These are phyloP conservation scores for Ailuropoda melanoleuca DNA, from an alignment of 2,113 vertebrate species.

Conservation along the genomic window DNA sequence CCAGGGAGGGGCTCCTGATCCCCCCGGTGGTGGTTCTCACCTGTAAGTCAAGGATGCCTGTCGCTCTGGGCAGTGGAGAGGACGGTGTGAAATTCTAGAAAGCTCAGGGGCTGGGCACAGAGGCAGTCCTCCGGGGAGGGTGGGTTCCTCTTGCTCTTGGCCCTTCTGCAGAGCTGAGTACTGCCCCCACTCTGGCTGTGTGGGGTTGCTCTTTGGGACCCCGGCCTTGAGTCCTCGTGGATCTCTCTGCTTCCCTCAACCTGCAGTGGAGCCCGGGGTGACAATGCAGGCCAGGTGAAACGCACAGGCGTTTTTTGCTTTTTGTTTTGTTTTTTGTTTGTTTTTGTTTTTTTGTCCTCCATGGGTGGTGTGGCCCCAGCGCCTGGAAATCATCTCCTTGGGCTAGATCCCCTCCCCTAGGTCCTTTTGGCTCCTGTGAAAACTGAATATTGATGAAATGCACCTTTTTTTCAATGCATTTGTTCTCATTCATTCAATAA, in stretches of 20 bases:
- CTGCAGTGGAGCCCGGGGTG: neutral
- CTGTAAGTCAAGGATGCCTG: neutral
- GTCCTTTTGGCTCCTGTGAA: neutral
- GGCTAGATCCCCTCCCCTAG: neutral
- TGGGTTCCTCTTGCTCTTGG: neutral
- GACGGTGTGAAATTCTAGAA: neutral
- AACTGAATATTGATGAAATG: neutral
- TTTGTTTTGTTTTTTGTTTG: neutral
- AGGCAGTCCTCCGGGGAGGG: neutral
- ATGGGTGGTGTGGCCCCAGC: neutral
- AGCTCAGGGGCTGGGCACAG: neutral
- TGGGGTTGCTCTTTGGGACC: neutral
- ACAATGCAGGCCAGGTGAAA: neutral
- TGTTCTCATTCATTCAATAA: neutral
- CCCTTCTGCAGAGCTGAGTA: neutral
- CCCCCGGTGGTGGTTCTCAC: neutral
- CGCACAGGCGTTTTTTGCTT: neutral
- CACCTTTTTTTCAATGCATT: neutral
- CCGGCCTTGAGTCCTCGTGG: neutral
- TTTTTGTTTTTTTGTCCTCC: neutral
- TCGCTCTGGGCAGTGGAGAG: neutral
- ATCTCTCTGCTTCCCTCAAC: neutral
- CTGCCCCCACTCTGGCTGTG: neutral
- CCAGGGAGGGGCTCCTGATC: neutral
- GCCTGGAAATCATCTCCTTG: neutral